phyloP scores from a whole-genome alignment of 1,140 invertebrate genomes.

The roundworm (Caenorhabditis elegans) region DNA sequence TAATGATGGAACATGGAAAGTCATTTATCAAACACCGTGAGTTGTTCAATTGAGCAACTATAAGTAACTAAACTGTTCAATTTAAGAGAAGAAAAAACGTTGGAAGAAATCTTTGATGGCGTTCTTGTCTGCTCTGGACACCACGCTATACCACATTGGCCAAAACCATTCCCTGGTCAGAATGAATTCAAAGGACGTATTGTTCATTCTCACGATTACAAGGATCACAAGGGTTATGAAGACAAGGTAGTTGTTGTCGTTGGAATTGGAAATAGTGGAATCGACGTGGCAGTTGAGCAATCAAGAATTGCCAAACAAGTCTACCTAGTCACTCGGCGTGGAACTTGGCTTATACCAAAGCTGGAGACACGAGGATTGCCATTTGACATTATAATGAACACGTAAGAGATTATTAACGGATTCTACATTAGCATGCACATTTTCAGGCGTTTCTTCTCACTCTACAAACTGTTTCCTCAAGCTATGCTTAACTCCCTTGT shows the following conservation, averaged over 20 bases:
- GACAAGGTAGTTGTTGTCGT: slow-evolving; percentile 67
- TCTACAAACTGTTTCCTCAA: background rate
- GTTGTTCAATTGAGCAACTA: slow-evolving; percentile 43
- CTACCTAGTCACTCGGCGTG: slow-evolving; percentile 69
- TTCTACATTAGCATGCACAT: background rate
- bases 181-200: slow-evolving; percentile 67
- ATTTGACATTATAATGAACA: slow-evolving; percentile 59
- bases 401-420: background rate
- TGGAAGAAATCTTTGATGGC: slow-evolving; percentile 63
- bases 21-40: too few relatives aligned
- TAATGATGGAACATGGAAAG: slow-evolving; percentile 58
- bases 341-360: slow-evolving; percentile 67
- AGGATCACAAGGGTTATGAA: slow-evolving; percentile 61
- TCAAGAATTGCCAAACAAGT: slow-evolving; percentile 66
- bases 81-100: background rate
- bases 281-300: slow-evolving; percentile 69
- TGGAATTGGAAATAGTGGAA: slow-evolving; percentile 70
- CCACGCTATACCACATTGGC: slow-evolving; percentile 38
- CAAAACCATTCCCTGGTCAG: slow-evolving; percentile 36
- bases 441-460: slow-evolving; percentile 6
- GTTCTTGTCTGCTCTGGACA: slow-evolving; percentile 47
- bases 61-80: background rate
- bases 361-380: slow-evolving; percentile 66
- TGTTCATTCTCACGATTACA: slow-evolving; percentile 68
- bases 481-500: background rate